Evolutionary conservation across 2,113 vertebrate species (phyloP).

Genomic region (Sturnira hondurensis): DNA sequence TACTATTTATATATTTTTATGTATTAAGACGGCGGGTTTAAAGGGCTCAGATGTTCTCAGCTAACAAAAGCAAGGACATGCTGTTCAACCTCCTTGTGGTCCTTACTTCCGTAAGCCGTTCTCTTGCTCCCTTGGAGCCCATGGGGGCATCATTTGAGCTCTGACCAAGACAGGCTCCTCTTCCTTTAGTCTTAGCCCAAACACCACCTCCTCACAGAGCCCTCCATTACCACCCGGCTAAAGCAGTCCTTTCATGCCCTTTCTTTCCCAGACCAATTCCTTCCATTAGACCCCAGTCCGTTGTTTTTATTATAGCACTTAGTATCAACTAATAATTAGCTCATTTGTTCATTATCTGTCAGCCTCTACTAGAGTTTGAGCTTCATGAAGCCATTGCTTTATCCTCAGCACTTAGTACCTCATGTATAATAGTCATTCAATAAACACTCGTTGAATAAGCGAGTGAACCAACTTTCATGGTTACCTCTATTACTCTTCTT

Average conservation of each 20-base stretch:
- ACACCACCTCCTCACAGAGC: not conserved
- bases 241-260: not conserved
- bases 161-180: not conserved
- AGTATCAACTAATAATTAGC: not conserved
- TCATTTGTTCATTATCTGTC: not conserved
- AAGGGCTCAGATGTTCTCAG: not conserved
- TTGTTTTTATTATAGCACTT: not conserved
- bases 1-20: constrained; percentile 23
- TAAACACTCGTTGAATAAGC: not conserved
- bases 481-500: not conserved
- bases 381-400: not conserved
- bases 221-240: not conserved
- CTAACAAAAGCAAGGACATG: not conserved
- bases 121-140: not conserved
- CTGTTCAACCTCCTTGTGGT: not conserved
- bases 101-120: not conserved
- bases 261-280: not conserved
- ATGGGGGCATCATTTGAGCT: not conserved
- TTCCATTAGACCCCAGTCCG: not conserved
- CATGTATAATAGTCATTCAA: not conserved
- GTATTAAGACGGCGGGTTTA: not conserved
- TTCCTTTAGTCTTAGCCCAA: not conserved
- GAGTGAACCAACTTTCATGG: not conserved
- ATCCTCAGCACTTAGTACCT: not conserved
- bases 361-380: not conserved